Conservation (phyloP, 2,113 vertebrate genomes). For the Scortum barcoo region DNA sequence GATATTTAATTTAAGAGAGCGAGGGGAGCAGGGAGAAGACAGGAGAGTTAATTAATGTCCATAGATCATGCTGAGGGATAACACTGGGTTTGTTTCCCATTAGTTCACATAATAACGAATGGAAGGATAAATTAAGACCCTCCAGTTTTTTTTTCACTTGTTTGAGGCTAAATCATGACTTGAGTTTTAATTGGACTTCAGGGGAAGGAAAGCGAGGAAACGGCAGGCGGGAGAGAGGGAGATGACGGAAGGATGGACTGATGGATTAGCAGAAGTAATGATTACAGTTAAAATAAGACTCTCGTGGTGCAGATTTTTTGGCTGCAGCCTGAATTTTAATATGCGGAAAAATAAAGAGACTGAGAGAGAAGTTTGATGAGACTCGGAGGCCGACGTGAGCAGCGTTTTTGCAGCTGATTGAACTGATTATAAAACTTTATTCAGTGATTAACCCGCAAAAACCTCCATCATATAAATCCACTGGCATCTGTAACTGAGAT, state of each 20-base stretch:
- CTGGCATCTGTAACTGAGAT: neutral
- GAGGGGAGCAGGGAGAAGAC: constrained; percentile 4
- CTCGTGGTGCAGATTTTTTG: constrained; percentile 11
- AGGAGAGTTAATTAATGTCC: constrained; percentile 55
- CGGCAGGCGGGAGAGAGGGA: neutral
- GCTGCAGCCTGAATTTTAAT: constrained; percentile 30
- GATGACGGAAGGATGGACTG: neutral
- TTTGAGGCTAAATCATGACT: constrained; percentile 44
- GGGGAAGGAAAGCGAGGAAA: constrained; percentile 1
- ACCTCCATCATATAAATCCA: too few relatives aligned
- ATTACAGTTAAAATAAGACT: constrained; percentile 24
- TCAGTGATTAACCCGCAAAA: neutral
- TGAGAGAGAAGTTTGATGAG: neutral
- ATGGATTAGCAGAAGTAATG: constrained; percentile 46
- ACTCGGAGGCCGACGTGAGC: neutral
- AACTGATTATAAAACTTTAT: neutral
- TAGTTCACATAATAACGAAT: constrained; percentile 52
- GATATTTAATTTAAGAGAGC: constrained; percentile 43
- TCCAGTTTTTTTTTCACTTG: constrained; percentile 26
- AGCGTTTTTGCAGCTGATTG: neutral
- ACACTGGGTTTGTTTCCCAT: constrained; percentile 63
- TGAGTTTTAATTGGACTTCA: constrained; percentile 46
- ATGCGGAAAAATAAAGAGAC: neutral
- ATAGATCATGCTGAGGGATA: constrained; percentile 50
- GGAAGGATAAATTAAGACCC: constrained; percentile 41